A percentile compares a stretch with the other conserved stretches of the same genome.
These are phyloP conservation scores for Sander lucioperca DNA, from an alignment of 2,113 vertebrate species.

Conservation along the genomic window DNA sequence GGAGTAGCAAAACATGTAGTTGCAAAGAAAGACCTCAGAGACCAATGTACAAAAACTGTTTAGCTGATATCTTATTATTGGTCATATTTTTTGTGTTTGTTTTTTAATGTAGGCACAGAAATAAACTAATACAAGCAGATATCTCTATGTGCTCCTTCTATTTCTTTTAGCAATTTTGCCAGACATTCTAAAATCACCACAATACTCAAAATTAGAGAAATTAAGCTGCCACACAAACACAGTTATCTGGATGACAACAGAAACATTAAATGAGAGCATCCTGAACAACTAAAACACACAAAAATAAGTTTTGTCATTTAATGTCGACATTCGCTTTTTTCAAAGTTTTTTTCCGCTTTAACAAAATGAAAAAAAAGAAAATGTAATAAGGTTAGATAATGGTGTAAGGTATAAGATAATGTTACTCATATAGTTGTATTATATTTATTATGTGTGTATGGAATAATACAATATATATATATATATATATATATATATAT, in stretches of 20 bases:
- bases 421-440: not conserved
- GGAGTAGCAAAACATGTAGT: too few relatives aligned
- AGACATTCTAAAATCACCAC: not conserved
- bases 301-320: not conserved
- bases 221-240: not conserved
- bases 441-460: not conserved
- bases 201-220: not conserved
- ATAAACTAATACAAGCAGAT: not conserved
- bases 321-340: too few relatives aligned
- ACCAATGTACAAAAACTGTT: not conserved
- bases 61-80: not conserved
- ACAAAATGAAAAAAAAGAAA: too few relatives aligned
- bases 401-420: too few relatives aligned
- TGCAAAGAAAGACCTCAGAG: too few relatives aligned
- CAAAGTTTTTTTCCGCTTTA: too few relatives aligned
- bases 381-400: too few relatives aligned
- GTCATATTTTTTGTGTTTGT: not conserved
- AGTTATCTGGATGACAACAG: not conserved
- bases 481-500: not conserved
- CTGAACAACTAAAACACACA: not conserved
- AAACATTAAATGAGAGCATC: not conserved
- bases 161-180: too few relatives aligned
- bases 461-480: too few relatives aligned
- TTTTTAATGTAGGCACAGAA: not conserved
- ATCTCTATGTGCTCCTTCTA: not conserved